phyloP scores from a whole-genome alignment of 2,888 invertebrate genomes.

The Coenonympha arcania region DNA sequence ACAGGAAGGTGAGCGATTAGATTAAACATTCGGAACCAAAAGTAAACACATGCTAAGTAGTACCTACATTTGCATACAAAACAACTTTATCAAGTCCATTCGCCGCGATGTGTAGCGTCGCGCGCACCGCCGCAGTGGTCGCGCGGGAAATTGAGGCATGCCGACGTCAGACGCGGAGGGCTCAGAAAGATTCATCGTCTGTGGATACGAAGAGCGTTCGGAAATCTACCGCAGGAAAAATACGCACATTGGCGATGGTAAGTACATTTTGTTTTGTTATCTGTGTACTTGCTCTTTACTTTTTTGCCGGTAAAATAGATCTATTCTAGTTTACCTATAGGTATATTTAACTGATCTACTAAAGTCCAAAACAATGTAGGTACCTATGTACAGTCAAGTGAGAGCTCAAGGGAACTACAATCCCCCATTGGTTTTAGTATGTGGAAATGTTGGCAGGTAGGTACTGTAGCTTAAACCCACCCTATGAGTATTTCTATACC shows the following conservation, averaged over 20 bases:
- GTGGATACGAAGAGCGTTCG: constrained; percentile 14
- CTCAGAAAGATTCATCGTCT: constrained; percentile 22
- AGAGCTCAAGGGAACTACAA: too few species aligned
- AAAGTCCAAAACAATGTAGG: too few species aligned
- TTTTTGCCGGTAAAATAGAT: too few species aligned
- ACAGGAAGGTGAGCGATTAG: constrained; percentile 15
- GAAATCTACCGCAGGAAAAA: constrained; percentile 18
- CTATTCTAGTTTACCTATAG: too few species aligned
- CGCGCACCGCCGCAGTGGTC: constrained; percentile 48
- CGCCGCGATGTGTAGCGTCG: constrained; percentile 39
- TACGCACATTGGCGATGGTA: constrained; percentile 43
- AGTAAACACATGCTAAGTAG: constrained; percentile 14
- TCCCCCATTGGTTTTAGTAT: too few species aligned
- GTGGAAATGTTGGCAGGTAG: too few species aligned
- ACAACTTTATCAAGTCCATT: constrained; percentile 22
- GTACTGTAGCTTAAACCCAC: too few species aligned
- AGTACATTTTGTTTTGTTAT: constrained; percentile 31
- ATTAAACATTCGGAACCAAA: constrained; percentile 25
- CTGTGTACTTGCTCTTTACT: neutral
- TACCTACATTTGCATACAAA: constrained; percentile 20
- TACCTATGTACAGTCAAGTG: too few species aligned
- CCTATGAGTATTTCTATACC: too few species aligned
- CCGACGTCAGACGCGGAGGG: constrained; percentile 37
- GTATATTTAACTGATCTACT: too few species aligned
- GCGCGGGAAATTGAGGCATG: constrained; percentile 44